These are phyloP conservation scores for Nowickia ferox DNA, from an alignment of 2,888 invertebrate species.

Conservation along the genomic window DNA sequence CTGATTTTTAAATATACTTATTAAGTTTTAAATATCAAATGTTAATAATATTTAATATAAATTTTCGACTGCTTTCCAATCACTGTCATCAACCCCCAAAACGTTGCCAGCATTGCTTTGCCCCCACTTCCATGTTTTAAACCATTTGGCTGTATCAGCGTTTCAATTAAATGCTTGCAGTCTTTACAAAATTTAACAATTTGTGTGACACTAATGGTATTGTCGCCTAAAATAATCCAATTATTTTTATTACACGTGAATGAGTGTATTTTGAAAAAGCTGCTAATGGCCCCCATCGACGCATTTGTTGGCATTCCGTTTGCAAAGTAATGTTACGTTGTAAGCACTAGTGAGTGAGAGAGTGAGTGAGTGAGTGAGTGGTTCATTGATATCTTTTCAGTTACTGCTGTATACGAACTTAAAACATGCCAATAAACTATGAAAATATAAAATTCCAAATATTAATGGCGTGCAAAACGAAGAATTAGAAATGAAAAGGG, in stretches of 20 bases:
- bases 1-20: not conserved
- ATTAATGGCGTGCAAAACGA: slow-evolving; percentile 62
- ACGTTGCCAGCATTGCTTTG: not conserved
- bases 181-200: slow-evolving; percentile 33
- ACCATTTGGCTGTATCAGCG: not conserved
- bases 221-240: slow-evolving; percentile 38
- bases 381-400: slow-evolving; percentile 45
- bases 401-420: slow-evolving; percentile 11
- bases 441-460: slow-evolving; percentile 56
- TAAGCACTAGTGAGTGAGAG: not conserved
- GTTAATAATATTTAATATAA: not conserved
- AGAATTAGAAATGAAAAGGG: slow-evolving; percentile 36
- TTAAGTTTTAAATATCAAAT: not conserved
- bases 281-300: slow-evolving; percentile 15
- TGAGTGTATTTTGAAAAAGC: not conserved
- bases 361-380: not conserved
- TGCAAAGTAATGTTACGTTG: slow-evolving; percentile 11
- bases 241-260: slow-evolving; percentile 38
- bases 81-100: not conserved
- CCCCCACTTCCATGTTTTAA: not conserved
- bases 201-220: slow-evolving; percentile 42
- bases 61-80: not conserved
- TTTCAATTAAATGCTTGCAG: slow-evolving; percentile 29
- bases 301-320: slow-evolving; percentile 38
- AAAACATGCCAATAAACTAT: slow-evolving; percentile 58